Evolutionary conservation across 2,888 invertebrate genomes (phyloP).

Genomic region (Hydrotaea cyrtoneurina): DNA sequence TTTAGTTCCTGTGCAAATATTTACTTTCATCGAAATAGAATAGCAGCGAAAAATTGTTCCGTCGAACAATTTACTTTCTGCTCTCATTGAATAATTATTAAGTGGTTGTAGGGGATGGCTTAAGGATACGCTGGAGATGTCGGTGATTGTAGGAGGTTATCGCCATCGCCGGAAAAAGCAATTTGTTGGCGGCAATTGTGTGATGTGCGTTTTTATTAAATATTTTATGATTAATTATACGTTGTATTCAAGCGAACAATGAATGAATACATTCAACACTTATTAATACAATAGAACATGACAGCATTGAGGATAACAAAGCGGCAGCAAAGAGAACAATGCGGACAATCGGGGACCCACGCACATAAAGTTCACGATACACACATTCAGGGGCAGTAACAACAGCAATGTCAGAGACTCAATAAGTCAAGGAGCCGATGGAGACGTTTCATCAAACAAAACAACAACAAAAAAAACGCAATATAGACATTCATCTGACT

Average conservation of each 20-base stretch:
- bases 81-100: neutral
- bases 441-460: neutral
- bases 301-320: neutral
- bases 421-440: constrained; percentile 2
- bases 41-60: neutral
- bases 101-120: neutral
- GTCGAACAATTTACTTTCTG: neutral
- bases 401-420: neutral
- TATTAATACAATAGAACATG: constrained; percentile 2
- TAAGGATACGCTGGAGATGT: neutral
- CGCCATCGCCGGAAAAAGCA: neutral
- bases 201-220: constrained; percentile 31
- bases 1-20: constrained; percentile 24
- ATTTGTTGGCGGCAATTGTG: constrained; percentile 9
- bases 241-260: constrained; percentile 10
- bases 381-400: neutral
- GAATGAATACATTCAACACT: neutral
- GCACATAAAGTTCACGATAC: neutral
- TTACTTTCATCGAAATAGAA: neutral
- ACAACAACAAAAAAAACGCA: neutral
- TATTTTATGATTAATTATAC: constrained; percentile 52
- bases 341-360: neutral
- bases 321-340: neutral
- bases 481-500: neutral
- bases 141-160: neutral